phyloP scores from a whole-genome alignment of 2,888 invertebrate genomes.

The Pheosia gnoma region DNA sequence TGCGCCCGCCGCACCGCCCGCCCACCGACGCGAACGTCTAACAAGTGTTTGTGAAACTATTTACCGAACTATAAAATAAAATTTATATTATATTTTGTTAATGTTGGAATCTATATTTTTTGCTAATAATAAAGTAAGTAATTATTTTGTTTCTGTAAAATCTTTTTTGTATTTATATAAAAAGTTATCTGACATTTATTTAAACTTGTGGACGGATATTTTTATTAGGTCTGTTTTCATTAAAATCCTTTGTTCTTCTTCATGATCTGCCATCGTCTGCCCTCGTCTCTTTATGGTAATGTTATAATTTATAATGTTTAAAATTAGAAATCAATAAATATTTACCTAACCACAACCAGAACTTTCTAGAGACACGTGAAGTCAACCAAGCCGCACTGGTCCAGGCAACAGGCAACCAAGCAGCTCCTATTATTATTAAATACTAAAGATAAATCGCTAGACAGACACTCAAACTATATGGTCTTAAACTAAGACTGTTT shows the following conservation, averaged over 20 bases:
- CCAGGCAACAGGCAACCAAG: too few species aligned
- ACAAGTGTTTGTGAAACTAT: slow-evolving; percentile 5
- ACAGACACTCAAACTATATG: too few species aligned
- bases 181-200: background rate
- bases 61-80: background rate
- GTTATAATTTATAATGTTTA: too few species aligned
- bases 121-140: too few species aligned
- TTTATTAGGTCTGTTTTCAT: background rate
- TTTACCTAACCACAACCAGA: too few species aligned
- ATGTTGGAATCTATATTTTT: background rate
- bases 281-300: background rate
- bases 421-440: too few species aligned
- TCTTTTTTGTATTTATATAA: background rate
- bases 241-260: background rate
- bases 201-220: background rate
- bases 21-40: slow-evolving; percentile 2
- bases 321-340: too few species aligned
- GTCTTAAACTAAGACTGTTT: too few species aligned
- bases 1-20: slow-evolving; percentile 11
- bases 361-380: too few species aligned
- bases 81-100: background rate
- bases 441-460: too few species aligned
- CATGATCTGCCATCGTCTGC: background rate
- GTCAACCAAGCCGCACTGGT: too few species aligned
- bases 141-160: background rate